Base-by-base conservation (phyloP, 2,888 invertebrate species). In the Anagyrus pseudococci region DNA sequence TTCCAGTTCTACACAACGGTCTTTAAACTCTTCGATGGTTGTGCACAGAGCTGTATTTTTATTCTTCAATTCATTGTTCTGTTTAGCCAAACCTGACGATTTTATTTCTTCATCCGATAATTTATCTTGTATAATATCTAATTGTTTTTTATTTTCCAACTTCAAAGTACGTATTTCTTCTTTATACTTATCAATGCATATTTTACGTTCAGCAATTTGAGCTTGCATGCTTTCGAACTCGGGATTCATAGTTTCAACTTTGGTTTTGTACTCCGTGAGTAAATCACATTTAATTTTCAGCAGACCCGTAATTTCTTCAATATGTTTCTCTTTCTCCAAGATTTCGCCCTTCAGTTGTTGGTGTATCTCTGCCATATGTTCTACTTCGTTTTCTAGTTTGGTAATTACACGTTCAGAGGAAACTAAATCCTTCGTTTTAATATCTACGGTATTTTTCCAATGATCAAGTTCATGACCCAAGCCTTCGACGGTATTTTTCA, bases 1-100 rank as follows among this genome's bases (percentile, higher is more conserved):
- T 2, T 81, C 81, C 2, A 86, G 73, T 19, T 78, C 78, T 65
- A 83, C 83, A 71, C 82, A 84, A 65, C 84, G 84, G 37, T 84
- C 83, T 1, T 83, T 83, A 64, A 84, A 81, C 0, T 79, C 81
- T 62, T 85, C 82, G 66, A 78, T 73, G 2, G 85, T 77, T 41
- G 77, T 79, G 49, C 80, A 59, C 58, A 85, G 81, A 69, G 81
- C 79, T 0, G 74, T 71, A 70, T 84, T 84, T 68, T 83, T 84
- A 1, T 84, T 79, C 0, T 83, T 79, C 20, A 83, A 65, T 10
- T 75, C 72, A 2, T 73, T 73, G 0, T 83, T 54, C 60, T 83
- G 82, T 13, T 77, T 78, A 29, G 75, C 78, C 22, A 83, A 60
- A 2, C 71, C 71, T 1, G 68, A 64, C 54, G 70, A 80, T 61